These are phyloP conservation scores for Drosophila mettleri DNA, from an alignment of 2,888 invertebrate genomes.

Conservation along the genomic window DNA sequence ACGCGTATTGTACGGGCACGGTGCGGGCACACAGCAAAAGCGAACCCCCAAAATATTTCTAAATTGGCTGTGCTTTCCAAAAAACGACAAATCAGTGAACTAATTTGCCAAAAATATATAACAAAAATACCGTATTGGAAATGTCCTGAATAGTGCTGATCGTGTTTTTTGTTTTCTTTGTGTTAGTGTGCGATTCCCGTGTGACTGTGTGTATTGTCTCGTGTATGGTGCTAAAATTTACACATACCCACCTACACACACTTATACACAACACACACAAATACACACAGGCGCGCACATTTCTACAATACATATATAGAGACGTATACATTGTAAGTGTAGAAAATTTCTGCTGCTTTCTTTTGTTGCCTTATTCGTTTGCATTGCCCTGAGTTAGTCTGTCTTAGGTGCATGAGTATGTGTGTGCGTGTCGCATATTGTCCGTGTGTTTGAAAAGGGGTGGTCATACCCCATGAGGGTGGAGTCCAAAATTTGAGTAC, in stretches of 20 bases:
- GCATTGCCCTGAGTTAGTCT: slow-evolving; percentile 38
- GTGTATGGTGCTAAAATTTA: slow-evolving; percentile 68
- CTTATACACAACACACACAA: slow-evolving; percentile 11
- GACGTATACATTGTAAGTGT: slow-evolving; percentile 63
- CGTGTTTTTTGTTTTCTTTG: slow-evolving; percentile 27
- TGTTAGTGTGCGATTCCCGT: slow-evolving; percentile 37
- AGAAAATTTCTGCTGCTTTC: slow-evolving; percentile 68
- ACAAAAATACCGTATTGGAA: slow-evolving; percentile 30
- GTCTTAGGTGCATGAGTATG: slow-evolving; percentile 25
- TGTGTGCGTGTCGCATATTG: slow-evolving; percentile 36
- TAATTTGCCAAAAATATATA: slow-evolving; percentile 33
- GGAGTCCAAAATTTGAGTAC: slow-evolving; percentile 50
- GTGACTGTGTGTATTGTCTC: slow-evolving; percentile 48
- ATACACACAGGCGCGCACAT: slow-evolving; percentile 9
- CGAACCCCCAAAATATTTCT: slow-evolving; percentile 30
- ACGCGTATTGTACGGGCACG: slow-evolving; percentile 59
- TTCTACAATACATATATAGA: slow-evolving; percentile 22
- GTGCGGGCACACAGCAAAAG: slow-evolving; percentile 49
- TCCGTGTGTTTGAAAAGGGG: slow-evolving; percentile 49
- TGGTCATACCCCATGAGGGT: slow-evolving; percentile 59
- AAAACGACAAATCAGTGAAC: slow-evolving; percentile 40
- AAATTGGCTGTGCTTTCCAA: slow-evolving; percentile 41
- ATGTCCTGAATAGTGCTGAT: slow-evolving; percentile 48
- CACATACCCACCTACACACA: slow-evolving; percentile 53
- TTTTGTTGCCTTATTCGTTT: slow-evolving; percentile 60